A percentile compares a stretch with the other conserved stretches of the same genome.
These are phyloP conservation scores for Slavum lentiscoides DNA, from an alignment of 2,888 invertebrate genomes.

Conservation along the genomic window DNA sequence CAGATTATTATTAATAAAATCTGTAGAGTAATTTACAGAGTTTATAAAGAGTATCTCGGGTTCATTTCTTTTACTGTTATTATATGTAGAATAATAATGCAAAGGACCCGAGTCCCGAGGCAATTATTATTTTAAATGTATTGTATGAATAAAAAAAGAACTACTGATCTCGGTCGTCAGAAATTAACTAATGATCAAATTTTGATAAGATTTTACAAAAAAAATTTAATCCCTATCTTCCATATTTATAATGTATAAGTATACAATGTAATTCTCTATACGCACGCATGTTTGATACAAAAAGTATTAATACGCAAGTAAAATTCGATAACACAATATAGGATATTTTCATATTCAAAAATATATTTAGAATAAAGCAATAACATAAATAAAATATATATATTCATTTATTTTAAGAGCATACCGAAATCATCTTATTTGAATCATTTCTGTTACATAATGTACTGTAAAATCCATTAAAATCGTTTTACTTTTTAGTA, in stretches of 20 bases:
- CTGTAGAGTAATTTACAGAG: not conserved
- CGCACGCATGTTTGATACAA: not conserved
- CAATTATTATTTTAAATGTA: conserved; percentile 32
- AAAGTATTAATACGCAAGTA: not conserved
- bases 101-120: not conserved
- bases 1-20: conserved; percentile 25
- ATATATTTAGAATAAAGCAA: no score
- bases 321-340: no score
- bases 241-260: not conserved
- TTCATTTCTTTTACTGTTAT: not conserved
- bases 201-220: not conserved
- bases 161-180: not conserved
- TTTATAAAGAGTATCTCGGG: not conserved
- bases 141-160: conserved; percentile 13
- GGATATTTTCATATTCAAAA: no score
- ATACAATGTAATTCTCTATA: no score
- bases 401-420: no score
- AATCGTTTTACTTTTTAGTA: no score
- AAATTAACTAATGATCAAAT: not conserved
- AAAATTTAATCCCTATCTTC: not conserved
- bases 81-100: conserved; percentile 17
- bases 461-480: no score
- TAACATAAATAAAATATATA: no score
- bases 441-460: no score
- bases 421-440: no score